Evolutionary conservation across 1,140 invertebrate genomes (phyloP).

Genomic region (Notospermus geniculatus): DNA sequence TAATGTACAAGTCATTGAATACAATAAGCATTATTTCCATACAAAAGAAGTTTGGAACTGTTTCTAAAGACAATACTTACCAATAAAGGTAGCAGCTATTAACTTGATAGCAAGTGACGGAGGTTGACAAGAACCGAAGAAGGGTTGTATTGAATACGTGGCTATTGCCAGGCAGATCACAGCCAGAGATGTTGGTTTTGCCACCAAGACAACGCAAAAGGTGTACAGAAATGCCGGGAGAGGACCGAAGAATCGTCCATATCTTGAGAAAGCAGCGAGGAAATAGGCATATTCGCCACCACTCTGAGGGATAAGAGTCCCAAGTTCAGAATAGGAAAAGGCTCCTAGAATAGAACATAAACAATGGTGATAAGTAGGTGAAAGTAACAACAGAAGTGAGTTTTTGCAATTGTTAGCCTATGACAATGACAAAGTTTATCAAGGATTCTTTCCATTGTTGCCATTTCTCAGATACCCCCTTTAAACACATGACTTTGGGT

Average conservation of each 20-base stretch:
- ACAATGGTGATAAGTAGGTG: no score
- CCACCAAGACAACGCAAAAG: constrained; percentile 45
- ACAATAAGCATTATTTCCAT: constrained; percentile 19
- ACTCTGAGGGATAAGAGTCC: constrained; percentile 65
- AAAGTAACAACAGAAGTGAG: no score
- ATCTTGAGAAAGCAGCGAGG: constrained; percentile 37
- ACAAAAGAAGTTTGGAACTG: no score
- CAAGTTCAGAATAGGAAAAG: constrained; percentile 77
- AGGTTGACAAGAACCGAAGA: constrained; percentile 39
- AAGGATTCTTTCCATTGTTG: no score
- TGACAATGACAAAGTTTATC: background rate
- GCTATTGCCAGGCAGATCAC: constrained; percentile 44
- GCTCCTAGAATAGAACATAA: constrained; percentile 63
- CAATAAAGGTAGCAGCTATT: constrained; percentile 34
- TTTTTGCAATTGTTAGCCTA: no score
- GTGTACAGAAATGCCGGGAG: constrained; percentile 46
- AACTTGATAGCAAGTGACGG: constrained; percentile 33
- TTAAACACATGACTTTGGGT: no score
- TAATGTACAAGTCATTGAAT: no score
- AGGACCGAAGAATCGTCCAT: constrained; percentile 31
- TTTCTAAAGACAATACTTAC: no score
- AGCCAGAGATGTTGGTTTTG: constrained; percentile 43
- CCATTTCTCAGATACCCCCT: background rate
- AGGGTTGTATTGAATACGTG: constrained; percentile 40
- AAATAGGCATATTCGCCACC: constrained; percentile 51